A percentile compares a stretch with the other conserved stretches of the same genome.
Evolutionary conservation across 2,113 vertebrate genomes (phyloP).

Genomic region (Asarcornis scutulata): DNA sequence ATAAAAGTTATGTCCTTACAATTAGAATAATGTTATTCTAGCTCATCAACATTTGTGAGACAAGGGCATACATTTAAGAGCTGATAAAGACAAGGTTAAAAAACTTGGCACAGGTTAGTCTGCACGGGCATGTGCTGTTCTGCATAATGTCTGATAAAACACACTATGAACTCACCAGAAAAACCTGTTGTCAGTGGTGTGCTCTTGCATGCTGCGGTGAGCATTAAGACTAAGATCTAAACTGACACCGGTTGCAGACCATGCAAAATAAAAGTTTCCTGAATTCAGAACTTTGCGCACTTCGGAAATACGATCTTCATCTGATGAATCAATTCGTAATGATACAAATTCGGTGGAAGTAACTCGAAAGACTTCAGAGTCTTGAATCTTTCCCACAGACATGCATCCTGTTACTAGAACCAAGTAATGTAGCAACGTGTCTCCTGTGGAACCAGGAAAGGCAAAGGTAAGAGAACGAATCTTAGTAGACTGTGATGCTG

Average conservation of each 20-base stretch:
- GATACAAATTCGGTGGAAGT: constrained; percentile 96
- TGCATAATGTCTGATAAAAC: accelerated
- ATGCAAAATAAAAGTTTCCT: constrained; percentile 96
- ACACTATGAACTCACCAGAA: constrained; percentile 86
- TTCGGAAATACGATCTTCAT: constrained; percentile 93
- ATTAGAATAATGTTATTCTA: neutral
- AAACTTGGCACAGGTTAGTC: neutral
- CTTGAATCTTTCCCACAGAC: constrained; percentile 97
- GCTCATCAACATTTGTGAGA: neutral
- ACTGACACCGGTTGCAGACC: constrained; percentile 90
- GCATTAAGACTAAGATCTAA: constrained; percentile 96
- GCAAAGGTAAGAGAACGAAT: neutral
- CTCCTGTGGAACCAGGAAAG: constrained; percentile 77
- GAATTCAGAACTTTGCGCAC: constrained; percentile 95
- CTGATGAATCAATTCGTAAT: constrained; percentile 84
- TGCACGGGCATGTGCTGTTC: neutral
- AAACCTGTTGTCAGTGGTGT: constrained; percentile 94
- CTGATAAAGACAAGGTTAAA: neutral
- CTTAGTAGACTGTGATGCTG: accelerated
- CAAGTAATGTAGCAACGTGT: constrained; percentile 92
- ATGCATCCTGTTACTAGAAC: constrained; percentile 96
- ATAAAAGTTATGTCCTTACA: neutral
- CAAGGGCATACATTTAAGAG: neutral
- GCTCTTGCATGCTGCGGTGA: constrained; percentile 90
- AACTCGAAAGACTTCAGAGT: constrained; percentile 96